Evolutionary conservation across 2,113 vertebrate genomes (phyloP).

Genomic region (Puma concolor): DNA sequence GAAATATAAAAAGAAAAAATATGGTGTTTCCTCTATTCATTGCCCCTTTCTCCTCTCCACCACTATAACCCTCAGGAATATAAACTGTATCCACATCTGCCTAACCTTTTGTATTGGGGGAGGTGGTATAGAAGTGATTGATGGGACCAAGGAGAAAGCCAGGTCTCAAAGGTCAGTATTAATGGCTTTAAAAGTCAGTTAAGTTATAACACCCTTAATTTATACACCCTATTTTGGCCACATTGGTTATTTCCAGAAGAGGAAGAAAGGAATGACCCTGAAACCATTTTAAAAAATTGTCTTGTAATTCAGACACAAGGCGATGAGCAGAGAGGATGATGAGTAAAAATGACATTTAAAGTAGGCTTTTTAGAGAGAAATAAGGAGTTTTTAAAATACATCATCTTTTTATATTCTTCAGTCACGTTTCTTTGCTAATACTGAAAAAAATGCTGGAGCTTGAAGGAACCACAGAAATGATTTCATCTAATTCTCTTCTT

Average conservation of each 20-base stretch:
- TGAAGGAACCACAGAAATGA: background rate
- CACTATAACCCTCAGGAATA: background rate
- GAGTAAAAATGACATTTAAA: slow-evolving; percentile 44
- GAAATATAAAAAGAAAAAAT: slow-evolving; percentile 58
- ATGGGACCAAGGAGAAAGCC: slow-evolving; percentile 60
- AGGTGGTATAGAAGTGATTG: slow-evolving; percentile 58
- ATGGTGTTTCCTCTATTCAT: background rate
- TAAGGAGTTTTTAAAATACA: background rate
- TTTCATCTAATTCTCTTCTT: background rate
- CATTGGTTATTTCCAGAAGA: slow-evolving; percentile 64
- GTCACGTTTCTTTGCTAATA: background rate
- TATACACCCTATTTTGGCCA: slow-evolving; percentile 57
- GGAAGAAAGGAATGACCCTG: slow-evolving; percentile 31
- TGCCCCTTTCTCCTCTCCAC: background rate
- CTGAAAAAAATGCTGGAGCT: background rate
- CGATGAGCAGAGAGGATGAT: background rate
- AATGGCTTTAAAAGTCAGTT: slow-evolving; percentile 73
- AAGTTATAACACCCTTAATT: slow-evolving; percentile 67
- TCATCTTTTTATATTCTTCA: background rate
- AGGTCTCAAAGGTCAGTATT: slow-evolving; percentile 60
- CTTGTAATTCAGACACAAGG: slow-evolving; percentile 44
- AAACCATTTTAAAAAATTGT: slow-evolving; percentile 34
- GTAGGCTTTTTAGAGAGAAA: slow-evolving; percentile 10
- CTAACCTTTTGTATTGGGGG: slow-evolving; percentile 44
- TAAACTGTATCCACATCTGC: slow-evolving; percentile 33